phyloP scores from a whole-genome alignment of 2,888 invertebrate genomes.

The Dolichomitus sp. region DNA sequence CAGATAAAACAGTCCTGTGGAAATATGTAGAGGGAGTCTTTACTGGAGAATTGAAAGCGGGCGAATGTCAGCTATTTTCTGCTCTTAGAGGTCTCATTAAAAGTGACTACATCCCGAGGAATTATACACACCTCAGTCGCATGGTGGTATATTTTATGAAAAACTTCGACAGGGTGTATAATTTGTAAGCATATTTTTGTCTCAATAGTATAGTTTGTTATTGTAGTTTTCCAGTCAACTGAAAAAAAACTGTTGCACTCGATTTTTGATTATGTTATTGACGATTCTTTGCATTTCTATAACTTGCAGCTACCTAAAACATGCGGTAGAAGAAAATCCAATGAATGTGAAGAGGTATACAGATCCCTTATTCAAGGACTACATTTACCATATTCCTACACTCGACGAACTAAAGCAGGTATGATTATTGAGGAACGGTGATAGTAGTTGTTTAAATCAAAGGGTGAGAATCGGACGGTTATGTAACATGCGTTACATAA shows the following conservation, averaged over 20 bases:
- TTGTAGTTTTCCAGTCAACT: neutral
- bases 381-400: neutral
- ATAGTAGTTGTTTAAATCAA: neutral
- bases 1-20: too few species aligned
- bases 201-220: neutral
- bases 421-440: neutral
- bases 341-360: neutral
- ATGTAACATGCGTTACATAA: too few species aligned
- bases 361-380: neutral
- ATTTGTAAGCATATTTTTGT: conserved; percentile 41
- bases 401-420: neutral
- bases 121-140: conserved; percentile 7
- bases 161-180: conserved; percentile 55
- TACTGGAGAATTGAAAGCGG: neutral
- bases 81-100: neutral
- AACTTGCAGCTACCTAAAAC: neutral
- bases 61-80: neutral
- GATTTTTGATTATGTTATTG: neutral
- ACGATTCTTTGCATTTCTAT: neutral
- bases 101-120: neutral
- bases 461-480: too few species aligned
- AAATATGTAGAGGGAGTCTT: conserved; percentile 45
- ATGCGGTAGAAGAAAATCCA: neutral
- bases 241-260: neutral
- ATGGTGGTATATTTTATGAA: conserved; percentile 61